Evolutionary conservation across 1,140 invertebrate genomes (phyloP), one percentile per base, ranked within the genome.

Genomic region (Drosophila sp.): DNA sequence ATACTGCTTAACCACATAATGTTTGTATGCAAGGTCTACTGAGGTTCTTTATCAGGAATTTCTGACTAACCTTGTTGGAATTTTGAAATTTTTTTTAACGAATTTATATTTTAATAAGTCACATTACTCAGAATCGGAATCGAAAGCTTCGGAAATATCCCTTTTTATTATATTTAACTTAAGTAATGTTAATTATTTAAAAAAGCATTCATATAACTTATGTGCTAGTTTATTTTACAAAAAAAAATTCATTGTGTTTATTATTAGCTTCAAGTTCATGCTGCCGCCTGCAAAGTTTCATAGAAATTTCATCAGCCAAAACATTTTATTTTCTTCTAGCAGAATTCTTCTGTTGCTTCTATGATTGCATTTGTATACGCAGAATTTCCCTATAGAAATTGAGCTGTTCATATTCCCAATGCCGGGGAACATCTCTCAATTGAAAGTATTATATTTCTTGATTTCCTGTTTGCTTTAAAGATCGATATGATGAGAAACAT

Each of bases 271-370:
- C 73, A 77, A 71, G 64, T 67, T 77, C 38, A 66, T n/a, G 29
- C 38, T 36, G 13, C 18, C 27, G 2, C 38, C 7, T 41, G 64
- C 41, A 81, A 78, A 53, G 45, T 61, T 78, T 61, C 25, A 27
- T 21, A 57, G 18, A 57, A 48, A 84, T 84, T 84, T 86, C 81
- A 77, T 84, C 81, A 84, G 81, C 74, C 41, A 63, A 58, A 69
- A 27, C 8, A 14, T 8, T 41, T 27, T 41, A 2, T 40, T 25
- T 43, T 4, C 0, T 29, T 9, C 21, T 6, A 4, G 7, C 16
- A 14, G 29, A 38, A 53, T 14, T 29, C 13, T 14, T 29, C 13
- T 18, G 16, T 13, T 32, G 6, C 6, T 58, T 7, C 7, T 25
- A 34, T 34, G 13, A 50, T 36, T 51, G 78, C 69, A 72, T 63